Evolutionary conservation across 1,140 invertebrate species (phyloP), one percentile per base, ranked within the genome.

Genomic region (Megalopta genalis): DNA sequence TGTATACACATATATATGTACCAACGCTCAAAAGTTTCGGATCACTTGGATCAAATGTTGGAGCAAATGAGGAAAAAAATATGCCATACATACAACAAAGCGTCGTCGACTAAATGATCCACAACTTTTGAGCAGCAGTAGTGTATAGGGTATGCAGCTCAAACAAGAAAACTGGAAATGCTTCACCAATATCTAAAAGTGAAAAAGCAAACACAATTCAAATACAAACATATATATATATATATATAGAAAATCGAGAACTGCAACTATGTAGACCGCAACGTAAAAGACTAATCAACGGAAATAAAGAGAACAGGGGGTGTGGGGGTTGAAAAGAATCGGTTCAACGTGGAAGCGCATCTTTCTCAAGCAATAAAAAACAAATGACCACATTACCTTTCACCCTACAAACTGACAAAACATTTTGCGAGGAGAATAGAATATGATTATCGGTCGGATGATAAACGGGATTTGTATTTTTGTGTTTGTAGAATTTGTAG

Each of bases 351-450:
- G 64, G 54, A 78, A 78, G 76, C 68, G 27, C 46, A 72, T 39
- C 54, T 39, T 39, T 64, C 63, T 16, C 76, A 78, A 78, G 76
- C 69, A 64, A 27, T 72, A 78, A 70, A 71, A 63, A 78, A 78
- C 25, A 54, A 78, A 72, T 37, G 60, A 21, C 68, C 54, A 64
- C 49, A 54, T 78, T 78, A 78, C 76, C 76, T 78, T 78, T 62
- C 37, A 70, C 65, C 66, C 21, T 64, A 78, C 60, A 23, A 46
- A 63, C 52, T 78, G 71, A 72, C 69, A 72, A 78, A 78, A 78
- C 75, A 72, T 63, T 78, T 78, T 78, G 46, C 68, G 69, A 78
- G 76, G 76, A 78, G n/a, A 54, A 46, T 42, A 78, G n/a, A 60
- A 72, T 46, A 46, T 71, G 76, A 78, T 72, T 57, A 64, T 64